phyloP scores from a whole-genome alignment of 2,113 vertebrate species.

The Aegithalos caudatus region DNA sequence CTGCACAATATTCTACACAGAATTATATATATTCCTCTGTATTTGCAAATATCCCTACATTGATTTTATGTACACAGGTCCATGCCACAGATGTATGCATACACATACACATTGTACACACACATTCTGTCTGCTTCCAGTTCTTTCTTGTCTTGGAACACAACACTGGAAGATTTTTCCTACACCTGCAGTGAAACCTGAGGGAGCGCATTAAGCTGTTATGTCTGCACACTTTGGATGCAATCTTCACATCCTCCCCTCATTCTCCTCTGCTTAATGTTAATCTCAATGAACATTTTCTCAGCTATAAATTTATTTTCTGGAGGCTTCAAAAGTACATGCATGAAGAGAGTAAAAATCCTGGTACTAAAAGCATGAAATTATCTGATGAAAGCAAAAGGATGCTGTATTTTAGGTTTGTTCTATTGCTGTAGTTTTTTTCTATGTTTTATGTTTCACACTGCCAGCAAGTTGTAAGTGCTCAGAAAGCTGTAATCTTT shows the following conservation, averaged over 20 bases:
- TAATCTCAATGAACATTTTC: not conserved
- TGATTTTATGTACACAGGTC: not conserved
- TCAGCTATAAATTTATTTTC: not conserved
- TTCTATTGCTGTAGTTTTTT: not conserved
- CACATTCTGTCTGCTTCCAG: not conserved
- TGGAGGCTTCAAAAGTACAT: not conserved
- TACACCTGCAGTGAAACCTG: not conserved
- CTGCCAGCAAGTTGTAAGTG: not conserved
- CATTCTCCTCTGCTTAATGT: not conserved
- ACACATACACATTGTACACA: not conserved
- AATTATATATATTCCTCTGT: not conserved
- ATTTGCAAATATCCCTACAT: not conserved
- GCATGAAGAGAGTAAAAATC: constrained; percentile 21
- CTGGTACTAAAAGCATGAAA: not conserved
- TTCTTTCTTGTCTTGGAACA: not conserved
- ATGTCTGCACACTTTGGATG: not conserved
- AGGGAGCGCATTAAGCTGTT: not conserved
- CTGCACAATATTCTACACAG: not conserved
- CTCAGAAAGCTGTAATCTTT: not conserved
- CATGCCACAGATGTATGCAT: not conserved
- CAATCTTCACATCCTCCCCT: not conserved
- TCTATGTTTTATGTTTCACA: not conserved
- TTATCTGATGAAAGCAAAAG: not conserved
- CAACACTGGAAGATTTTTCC: not conserved
- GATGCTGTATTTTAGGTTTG: not conserved